Conservation (phyloP, 2,888 invertebrate genomes). For the Ennomos quercinarius region DNA sequence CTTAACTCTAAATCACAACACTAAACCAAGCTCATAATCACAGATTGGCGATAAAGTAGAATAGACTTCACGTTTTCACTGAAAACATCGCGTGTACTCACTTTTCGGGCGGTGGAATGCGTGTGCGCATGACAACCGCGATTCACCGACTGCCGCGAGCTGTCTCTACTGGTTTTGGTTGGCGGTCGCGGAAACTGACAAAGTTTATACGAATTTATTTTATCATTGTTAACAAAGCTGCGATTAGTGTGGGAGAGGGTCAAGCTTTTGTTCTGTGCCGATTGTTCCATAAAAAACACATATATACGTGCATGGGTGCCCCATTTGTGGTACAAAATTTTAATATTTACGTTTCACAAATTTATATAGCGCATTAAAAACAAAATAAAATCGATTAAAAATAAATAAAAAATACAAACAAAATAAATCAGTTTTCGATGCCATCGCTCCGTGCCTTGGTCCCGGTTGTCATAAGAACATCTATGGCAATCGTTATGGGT, state of each 20-base stretch:
- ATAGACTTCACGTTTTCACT: constrained; percentile 35
- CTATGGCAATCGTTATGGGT: no score
- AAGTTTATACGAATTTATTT: constrained; percentile 9
- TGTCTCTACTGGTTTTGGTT: constrained; percentile 12
- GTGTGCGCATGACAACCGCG: constrained; percentile 38
- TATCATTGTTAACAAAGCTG: constrained; percentile 1
- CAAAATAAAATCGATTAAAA: no score
- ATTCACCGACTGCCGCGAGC: constrained; percentile 31
- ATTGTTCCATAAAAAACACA: not conserved
- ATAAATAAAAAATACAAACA: no score
- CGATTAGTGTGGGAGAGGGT: constrained; percentile 4
- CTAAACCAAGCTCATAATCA: constrained; percentile 39
- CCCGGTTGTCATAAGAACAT: no score
- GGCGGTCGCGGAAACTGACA: constrained; percentile 6
- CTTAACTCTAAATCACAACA: constrained; percentile 42
- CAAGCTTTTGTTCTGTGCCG: constrained; percentile 3
- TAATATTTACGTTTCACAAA: no score
- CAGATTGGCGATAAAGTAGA: constrained; percentile 29
- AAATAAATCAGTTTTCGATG: no score
- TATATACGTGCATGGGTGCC: no score
- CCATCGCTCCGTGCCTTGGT: no score
- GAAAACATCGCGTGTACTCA: constrained; percentile 35
- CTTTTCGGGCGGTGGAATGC: constrained; percentile 26
- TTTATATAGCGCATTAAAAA: no score
- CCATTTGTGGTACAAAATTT: no score